phyloP scores from a whole-genome alignment of 2,888 invertebrate genomes.

The Drosophila atripex region DNA sequence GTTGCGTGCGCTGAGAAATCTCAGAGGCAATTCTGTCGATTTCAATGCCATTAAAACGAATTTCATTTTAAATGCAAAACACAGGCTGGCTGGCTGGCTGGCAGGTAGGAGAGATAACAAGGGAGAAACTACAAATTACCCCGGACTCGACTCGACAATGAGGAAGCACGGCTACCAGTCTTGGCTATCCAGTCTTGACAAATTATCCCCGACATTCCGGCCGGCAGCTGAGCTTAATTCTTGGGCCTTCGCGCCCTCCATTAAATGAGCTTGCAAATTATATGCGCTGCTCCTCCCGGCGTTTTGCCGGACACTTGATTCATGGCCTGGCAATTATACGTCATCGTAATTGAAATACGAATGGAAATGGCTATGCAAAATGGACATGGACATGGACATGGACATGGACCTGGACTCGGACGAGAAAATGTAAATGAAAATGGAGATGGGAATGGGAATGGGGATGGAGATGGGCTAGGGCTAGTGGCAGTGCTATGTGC shows the following conservation, averaged over 20 bases:
- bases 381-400: not conserved
- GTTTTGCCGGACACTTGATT: conserved; percentile 48
- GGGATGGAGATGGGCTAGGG: conserved; percentile 30
- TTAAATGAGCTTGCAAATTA: conserved; percentile 54
- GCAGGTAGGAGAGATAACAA: conserved; percentile 26
- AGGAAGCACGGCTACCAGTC: conserved; percentile 60
- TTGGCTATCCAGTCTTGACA: conserved; percentile 46
- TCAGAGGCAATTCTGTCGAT: conserved; percentile 32
- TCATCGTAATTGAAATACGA: conserved; percentile 73
- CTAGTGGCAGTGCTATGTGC: conserved; percentile 43
- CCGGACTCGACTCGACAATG: conserved; percentile 9
- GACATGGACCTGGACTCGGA: not conserved
- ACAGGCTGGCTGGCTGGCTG: not conserved
- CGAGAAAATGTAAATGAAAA: conserved; percentile 27
- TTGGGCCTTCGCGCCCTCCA: conserved; percentile 34
- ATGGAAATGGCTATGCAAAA: conserved; percentile 27
- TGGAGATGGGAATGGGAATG: conserved; percentile 9
- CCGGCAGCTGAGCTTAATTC: conserved; percentile 47
- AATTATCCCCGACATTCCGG: conserved; percentile 58
- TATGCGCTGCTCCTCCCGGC: conserved; percentile 17
- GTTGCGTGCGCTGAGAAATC: conserved; percentile 37
- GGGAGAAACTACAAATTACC: conserved; percentile 39
- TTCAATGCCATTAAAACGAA: conserved; percentile 71
- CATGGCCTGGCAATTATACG: conserved; percentile 70
- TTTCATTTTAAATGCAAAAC: conserved; percentile 56